A percentile compares a stretch with the other conserved stretches of the same genome.
Conservation (phyloP, 1,140 invertebrate species). For the Riptortus pedestris region DNA sequence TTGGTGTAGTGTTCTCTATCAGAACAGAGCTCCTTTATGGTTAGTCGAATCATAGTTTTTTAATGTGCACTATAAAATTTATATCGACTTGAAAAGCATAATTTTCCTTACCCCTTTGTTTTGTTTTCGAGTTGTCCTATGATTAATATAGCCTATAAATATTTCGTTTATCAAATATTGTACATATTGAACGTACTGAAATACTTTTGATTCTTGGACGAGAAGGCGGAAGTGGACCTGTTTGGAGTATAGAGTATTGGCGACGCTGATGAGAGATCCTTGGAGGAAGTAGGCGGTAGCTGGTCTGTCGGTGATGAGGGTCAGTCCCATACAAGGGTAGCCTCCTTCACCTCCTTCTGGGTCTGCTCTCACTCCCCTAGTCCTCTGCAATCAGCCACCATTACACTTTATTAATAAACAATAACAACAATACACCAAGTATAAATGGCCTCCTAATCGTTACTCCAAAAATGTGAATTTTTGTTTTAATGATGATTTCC, state of each 20-base stretch:
- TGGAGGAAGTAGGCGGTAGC: constrained; percentile 14
- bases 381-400: not conserved
- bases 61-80: too few species aligned
- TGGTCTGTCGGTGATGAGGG: constrained; percentile 5
- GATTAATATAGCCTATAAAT: too few species aligned
- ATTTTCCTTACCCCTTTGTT: too few species aligned
- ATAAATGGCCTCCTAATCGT: too few species aligned
- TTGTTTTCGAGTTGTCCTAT: too few species aligned
- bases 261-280: not conserved
- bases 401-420: constrained; percentile 8
- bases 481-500: too few species aligned
- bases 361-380: not conserved
- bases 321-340: constrained; percentile 47
- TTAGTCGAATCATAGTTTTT: too few species aligned
- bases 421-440: constrained; percentile 26
- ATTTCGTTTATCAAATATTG: too few species aligned
- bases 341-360: not conserved
- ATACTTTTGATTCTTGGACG: not conserved
- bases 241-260: not conserved
- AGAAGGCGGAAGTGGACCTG: not conserved
- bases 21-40: too few species aligned
- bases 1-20: too few species aligned
- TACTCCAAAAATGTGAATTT: too few species aligned
- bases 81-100: too few species aligned
- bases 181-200: not conserved